A percentile compares a stretch with the other conserved stretches of the same genome.
Evolutionary conservation across 2,888 invertebrate genomes (phyloP).

Genomic region (Furcula furcula): DNA sequence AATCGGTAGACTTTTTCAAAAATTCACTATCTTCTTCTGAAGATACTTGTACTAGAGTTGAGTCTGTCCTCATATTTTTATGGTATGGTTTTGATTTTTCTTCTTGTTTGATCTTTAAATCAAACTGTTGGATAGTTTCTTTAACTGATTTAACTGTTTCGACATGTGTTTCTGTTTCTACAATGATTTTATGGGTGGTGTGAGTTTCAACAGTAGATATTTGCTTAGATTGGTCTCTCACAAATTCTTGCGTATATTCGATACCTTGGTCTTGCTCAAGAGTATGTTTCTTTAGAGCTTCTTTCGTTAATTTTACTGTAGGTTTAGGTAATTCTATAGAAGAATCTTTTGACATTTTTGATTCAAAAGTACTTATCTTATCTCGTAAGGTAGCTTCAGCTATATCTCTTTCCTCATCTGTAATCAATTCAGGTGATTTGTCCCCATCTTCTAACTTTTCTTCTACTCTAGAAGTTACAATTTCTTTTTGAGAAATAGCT

Average conservation of each 20-base stretch:
- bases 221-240: slow-evolving; percentile 75
- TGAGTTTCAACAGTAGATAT: slow-evolving; percentile 54
- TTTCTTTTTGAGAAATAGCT: slow-evolving; percentile 71
- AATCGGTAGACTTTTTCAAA: slow-evolving; percentile 76
- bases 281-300: slow-evolving; percentile 76
- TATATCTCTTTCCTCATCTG: slow-evolving; percentile 67
- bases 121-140: slow-evolving; percentile 74
- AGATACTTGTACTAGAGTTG: slow-evolving; percentile 76
- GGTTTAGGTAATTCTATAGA: slow-evolving; percentile 64
- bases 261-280: slow-evolving; percentile 71
- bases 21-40: slow-evolving; percentile 79
- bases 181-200: slow-evolving; percentile 47
- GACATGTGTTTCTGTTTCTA: slow-evolving; percentile 51
- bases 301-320: slow-evolving; percentile 73
- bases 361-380: slow-evolving; percentile 75
- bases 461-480: slow-evolving; percentile 76
- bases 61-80: slow-evolving; percentile 74
- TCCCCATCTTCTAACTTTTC: slow-evolving; percentile 77
- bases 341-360: slow-evolving; percentile 67
- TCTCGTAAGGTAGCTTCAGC: slow-evolving; percentile 74
- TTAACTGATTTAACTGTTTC: slow-evolving; percentile 69
- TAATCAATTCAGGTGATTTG: slow-evolving; percentile 65
- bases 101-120: slow-evolving; percentile 61
- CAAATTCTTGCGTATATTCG: slow-evolving; percentile 78
- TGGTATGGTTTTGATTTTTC: slow-evolving; percentile 61